Conservation (phyloP, 2,113 vertebrate genomes). For the Scopus umbretta region DNA sequence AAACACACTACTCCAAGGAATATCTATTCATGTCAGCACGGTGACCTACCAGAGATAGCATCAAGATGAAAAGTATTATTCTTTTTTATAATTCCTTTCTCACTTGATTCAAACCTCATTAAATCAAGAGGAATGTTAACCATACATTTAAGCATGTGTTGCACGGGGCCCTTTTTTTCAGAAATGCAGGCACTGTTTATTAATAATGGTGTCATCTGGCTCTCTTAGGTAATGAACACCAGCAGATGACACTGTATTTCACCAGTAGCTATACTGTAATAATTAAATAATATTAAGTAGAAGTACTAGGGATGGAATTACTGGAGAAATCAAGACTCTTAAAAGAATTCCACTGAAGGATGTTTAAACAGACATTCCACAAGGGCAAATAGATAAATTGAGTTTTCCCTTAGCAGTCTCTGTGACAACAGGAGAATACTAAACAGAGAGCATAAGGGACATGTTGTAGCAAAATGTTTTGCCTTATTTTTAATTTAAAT, state of each 20-base stretch:
- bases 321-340: neutral
- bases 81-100: neutral
- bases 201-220: neutral
- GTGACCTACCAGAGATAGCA: neutral
- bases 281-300: neutral
- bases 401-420: neutral
- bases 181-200: neutral
- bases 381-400: slow-evolving; percentile 34
- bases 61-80: neutral
- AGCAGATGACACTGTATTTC: neutral
- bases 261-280: neutral
- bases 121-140: neutral
- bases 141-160: neutral
- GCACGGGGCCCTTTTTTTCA: neutral
- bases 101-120: neutral
- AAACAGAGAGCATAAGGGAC: neutral
- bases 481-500: slow-evolving; percentile 17
- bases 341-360: neutral
- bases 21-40: rapidly evolving
- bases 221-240: neutral
- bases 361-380: slow-evolving; percentile 19
- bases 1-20: neutral
- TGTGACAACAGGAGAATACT: neutral
- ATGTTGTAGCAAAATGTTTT: neutral
- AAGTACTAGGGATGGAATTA: neutral